phyloP scores from a whole-genome alignment of 2,888 invertebrate genomes.

The Sinohyriopsis cumingii region DNA sequence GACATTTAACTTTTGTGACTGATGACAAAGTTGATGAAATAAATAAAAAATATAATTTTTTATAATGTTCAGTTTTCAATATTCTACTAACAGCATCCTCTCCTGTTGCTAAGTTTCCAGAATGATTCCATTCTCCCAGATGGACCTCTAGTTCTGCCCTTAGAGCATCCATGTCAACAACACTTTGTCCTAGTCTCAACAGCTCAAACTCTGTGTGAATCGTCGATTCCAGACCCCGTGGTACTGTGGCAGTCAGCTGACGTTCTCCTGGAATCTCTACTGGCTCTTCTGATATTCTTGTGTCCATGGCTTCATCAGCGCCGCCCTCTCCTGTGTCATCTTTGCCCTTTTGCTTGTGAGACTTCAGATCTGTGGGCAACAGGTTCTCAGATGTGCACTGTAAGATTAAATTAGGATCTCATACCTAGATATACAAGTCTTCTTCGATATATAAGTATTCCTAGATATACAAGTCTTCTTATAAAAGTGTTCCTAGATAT shows the following conservation, averaged over 20 bases:
- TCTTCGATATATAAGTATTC: too few species aligned
- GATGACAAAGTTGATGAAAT: background rate
- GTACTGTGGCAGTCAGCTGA: constrained; percentile 79
- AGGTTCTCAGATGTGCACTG: too few species aligned
- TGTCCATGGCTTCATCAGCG: constrained; percentile 28
- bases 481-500: too few species aligned
- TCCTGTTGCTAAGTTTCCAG: constrained; percentile 30
- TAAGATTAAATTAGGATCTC: too few species aligned
- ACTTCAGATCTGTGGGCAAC: too few species aligned
- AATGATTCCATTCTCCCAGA: constrained; percentile 73
- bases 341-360: constrained; percentile 47
- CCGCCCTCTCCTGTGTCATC: constrained; percentile 58
- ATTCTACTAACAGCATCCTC: constrained; percentile 58
- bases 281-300: constrained; percentile 32
- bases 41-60: background rate
- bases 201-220: constrained; percentile 80
- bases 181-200: constrained; percentile 40
- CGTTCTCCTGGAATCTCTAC: constrained; percentile 78
- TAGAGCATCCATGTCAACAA: constrained; percentile 73
- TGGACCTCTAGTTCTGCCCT: constrained; percentile 75
- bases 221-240: constrained; percentile 82
- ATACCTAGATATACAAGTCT: too few species aligned
- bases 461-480: too few species aligned
- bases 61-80: background rate
- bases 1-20: too few species aligned